A percentile compares a stretch with the other conserved stretches of the same genome.
Conservation (phyloP, 2,888 invertebrate species). For the Mantis religiosa region DNA sequence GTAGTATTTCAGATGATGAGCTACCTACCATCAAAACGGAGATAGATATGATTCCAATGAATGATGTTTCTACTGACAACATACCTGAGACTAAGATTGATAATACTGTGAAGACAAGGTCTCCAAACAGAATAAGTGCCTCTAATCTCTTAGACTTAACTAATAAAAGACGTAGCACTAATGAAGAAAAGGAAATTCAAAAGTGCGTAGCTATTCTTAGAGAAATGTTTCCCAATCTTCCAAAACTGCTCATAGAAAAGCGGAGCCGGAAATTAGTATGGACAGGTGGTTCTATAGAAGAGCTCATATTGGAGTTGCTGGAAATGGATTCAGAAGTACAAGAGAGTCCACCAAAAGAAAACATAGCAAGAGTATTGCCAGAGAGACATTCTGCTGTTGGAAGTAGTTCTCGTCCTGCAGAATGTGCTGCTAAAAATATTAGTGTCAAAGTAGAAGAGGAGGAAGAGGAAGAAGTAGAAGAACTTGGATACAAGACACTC, state of each 20-base stretch:
- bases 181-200: neutral
- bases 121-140: neutral
- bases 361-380: neutral
- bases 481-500: slow-evolving; percentile 8
- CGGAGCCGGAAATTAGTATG: neutral
- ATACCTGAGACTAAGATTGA: neutral
- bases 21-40: neutral
- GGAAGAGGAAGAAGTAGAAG: neutral
- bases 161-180: neutral
- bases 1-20: neutral
- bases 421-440: neutral
- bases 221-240: neutral
- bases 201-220: neutral
- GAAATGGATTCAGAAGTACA: neutral
- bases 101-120: no score
- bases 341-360: neutral
- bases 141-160: neutral
- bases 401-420: neutral
- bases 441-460: neutral
- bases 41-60: neutral
- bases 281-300: neutral
- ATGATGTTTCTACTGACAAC: neutral
- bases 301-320: neutral
- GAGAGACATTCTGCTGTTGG: neutral
- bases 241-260: neutral